Evolutionary conservation across 2,113 vertebrate genomes (phyloP).

Genomic region (Microcebus tavaratra): DNA sequence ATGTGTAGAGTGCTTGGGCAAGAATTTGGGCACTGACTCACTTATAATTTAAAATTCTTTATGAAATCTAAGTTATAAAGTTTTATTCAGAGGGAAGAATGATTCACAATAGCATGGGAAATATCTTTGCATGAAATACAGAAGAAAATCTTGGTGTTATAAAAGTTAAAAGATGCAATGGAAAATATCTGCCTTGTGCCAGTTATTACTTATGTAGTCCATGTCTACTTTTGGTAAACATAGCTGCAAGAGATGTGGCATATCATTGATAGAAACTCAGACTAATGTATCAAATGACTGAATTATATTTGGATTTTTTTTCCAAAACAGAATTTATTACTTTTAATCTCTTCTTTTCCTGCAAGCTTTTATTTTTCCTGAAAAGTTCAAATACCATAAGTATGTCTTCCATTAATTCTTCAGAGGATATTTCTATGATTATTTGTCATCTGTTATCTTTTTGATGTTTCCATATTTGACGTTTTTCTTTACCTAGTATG

Average conservation of each 20-base stretch:
- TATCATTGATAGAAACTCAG: background rate
- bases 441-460: background rate
- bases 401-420: background rate
- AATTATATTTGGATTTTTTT: background rate
- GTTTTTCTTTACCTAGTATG: background rate
- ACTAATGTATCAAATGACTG: background rate
- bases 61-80: background rate
- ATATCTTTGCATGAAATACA: background rate
- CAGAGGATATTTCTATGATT: background rate
- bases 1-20: background rate
- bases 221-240: background rate
- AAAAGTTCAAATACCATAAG: background rate
- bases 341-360: background rate
- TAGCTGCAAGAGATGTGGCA: background rate
- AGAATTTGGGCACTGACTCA: conserved; percentile 41
- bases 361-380: background rate
- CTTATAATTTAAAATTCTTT: background rate
- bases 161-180: background rate
- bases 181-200: background rate
- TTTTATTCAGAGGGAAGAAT: background rate
- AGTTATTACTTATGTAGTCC: background rate
- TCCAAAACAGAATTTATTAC: background rate
- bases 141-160: background rate
- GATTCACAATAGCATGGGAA: conserved; percentile 50
- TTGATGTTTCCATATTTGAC: background rate